phyloP scores from a whole-genome alignment of 1,140 invertebrate genomes.

The Muscidifurax raptorellus region DNA sequence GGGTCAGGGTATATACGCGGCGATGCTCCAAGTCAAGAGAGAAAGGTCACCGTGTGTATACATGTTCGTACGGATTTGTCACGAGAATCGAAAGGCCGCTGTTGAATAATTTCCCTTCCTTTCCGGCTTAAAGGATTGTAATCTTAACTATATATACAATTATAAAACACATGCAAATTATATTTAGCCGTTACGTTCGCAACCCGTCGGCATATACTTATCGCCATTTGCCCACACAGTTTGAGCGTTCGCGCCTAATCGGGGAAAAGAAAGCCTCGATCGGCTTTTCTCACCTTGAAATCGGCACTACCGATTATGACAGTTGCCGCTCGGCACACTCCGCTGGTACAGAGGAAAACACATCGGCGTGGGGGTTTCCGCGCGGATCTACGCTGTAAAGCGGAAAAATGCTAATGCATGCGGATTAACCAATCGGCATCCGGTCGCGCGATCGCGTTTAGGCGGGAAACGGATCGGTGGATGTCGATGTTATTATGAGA shows the following conservation, averaged over 20 bases:
- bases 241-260: background rate
- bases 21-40: background rate
- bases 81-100: too few relatives aligned
- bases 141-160: too few relatives aligned
- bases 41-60: background rate
- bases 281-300: conserved; percentile 13
- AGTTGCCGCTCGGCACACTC: conserved; percentile 6
- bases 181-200: conserved; percentile 7
- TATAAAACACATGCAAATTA: background rate
- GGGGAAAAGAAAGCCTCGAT: conserved; percentile 4
- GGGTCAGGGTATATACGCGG: background rate
- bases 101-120: too few relatives aligned
- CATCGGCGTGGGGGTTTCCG: background rate
- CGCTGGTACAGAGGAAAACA: background rate
- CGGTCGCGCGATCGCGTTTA: conserved; percentile 22
- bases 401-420: conserved; percentile 2
- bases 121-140: too few relatives aligned
- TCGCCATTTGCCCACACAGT: background rate
- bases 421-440: conserved; percentile 34
- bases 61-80: background rate
- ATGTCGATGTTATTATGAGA: background rate
- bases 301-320: background rate
- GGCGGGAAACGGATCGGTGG: background rate
- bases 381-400: background rate
- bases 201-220: background rate